Evolutionary conservation across 2,797 vertebrate species (phyloP), one percentile per base, ranked within the genome.

Genomic region (Eulemur albifrons): DNA sequence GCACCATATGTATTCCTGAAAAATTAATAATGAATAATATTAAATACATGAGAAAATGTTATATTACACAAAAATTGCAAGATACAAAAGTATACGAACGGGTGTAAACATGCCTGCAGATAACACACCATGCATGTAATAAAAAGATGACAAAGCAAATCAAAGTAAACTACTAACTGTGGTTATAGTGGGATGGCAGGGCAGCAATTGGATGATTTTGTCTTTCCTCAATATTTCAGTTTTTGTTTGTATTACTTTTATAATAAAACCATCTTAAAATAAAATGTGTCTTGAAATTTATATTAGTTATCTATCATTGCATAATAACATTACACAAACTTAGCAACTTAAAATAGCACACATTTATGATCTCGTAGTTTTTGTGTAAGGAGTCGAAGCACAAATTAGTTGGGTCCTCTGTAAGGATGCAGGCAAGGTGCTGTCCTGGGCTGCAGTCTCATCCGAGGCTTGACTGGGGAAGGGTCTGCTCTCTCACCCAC

Each of bases 231-330:
- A 9, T 70, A 65, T 96, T 88, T 81, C 35, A 65, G 23, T 85
- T 93, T 86, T 77, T 96, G 57, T 84, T 96, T 96, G 38, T 91
- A 70, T 94, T 93, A 73, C 76, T 90, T 98, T 97, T 93, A 40
- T 96, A 97, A 96, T 97, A 95, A 98, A 95, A 97, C 57, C 21
- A 7, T 93, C 93, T 96, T 86, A 79, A 90, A 83, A 93, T 86
- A 82, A 90, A 87, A 93, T 57, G 20, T 50, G 27, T 45, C 63
- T 72, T 90, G 79, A 96, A 63, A 63, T 89, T 76, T 82, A 1
- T 80, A 23, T 76, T 87, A 38, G 9, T 59, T 70, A 38, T 35
- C 38, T 54, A 0, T 80, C 32, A 59, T 69, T 80, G 20, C 25
- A 48, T 48, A n/a, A 38, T 81, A 77, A 72, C 86, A 70, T 30